A percentile compares a stretch with the other conserved stretches of the same genome.
Conservation (phyloP, 2,113 vertebrate genomes). For the Tyto alba region DNA sequence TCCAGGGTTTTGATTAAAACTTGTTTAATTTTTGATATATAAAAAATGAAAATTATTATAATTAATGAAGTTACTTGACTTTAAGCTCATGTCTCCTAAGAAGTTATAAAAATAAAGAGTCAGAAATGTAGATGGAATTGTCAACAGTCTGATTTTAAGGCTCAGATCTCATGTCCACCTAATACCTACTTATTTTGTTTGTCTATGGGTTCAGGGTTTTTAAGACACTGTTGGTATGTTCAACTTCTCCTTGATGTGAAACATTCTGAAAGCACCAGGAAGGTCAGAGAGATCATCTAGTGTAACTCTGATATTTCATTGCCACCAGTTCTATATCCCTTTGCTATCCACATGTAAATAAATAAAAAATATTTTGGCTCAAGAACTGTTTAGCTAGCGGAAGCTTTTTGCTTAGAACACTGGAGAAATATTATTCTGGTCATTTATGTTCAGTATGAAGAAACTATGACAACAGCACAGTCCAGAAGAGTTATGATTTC, state of each 20-base stretch:
- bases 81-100: background rate
- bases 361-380: background rate
- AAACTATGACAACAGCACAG: background rate
- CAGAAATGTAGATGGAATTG: background rate
- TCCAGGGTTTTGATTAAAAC: background rate
- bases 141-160: background rate
- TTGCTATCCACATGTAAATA: background rate
- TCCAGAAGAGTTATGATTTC: background rate
- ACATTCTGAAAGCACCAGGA: background rate
- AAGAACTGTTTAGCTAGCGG: background rate
- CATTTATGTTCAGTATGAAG: background rate
- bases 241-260: background rate
- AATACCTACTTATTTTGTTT: background rate
- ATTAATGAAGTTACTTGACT: background rate
- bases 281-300: background rate
- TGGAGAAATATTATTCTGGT: background rate
- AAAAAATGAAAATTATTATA: background rate
- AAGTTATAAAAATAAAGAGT: background rate
- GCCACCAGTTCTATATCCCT: background rate
- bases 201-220: rapidly evolving
- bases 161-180: background rate
- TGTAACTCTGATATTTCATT: background rate
- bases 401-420: background rate
- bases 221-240: background rate
- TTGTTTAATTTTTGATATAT: background rate